Evolutionary conservation across 2,797 vertebrate species (phyloP).

Genomic region (Cynopterus sphinx): DNA sequence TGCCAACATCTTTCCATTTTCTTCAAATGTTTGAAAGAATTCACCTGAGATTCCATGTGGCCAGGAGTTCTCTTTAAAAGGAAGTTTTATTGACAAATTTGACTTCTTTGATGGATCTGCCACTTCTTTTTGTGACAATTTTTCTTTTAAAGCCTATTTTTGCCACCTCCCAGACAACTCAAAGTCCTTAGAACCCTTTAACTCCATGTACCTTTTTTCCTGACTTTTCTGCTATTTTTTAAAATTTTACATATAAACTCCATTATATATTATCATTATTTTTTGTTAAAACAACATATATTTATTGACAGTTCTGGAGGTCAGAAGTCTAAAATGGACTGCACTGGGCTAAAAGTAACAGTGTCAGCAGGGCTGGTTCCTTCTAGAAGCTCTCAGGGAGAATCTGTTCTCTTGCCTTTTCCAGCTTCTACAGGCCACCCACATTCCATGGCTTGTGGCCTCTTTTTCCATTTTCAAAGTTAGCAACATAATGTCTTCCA

Average conservation of each 20-base stretch:
- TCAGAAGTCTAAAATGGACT: background rate
- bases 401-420: background rate
- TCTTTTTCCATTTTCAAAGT: background rate
- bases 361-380: background rate
- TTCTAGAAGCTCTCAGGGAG: background rate
- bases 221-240: background rate
- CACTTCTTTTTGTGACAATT: background rate
- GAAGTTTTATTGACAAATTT: background rate
- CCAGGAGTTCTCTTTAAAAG: background rate
- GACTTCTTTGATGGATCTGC: background rate
- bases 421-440: background rate
- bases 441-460: background rate
- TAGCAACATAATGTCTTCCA: background rate
- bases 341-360: background rate
- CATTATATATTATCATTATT: background rate
- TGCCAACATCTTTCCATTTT: background rate
- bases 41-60: background rate
- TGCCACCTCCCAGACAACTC: background rate
- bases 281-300: background rate
- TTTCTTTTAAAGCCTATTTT: background rate
- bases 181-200: background rate
- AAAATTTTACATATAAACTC: background rate
- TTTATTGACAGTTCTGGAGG: background rate
- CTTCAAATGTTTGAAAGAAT: background rate
- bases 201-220: background rate